Conservation (phyloP, 2,888 invertebrate genomes). For the Sericinus montela region DNA sequence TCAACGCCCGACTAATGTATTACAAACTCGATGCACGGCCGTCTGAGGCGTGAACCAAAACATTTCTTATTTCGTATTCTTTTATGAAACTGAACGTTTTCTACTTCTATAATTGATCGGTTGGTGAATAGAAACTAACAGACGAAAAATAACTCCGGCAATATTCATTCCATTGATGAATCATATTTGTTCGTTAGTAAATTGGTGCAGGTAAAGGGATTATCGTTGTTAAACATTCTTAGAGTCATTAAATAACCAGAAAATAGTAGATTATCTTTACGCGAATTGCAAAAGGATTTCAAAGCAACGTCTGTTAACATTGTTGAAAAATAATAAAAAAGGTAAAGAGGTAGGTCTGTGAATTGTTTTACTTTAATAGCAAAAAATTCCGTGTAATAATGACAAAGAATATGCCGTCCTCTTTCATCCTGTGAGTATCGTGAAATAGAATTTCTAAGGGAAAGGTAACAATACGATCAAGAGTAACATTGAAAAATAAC, state of each 20-base stretch:
- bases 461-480: too few species aligned
- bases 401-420: too few species aligned
- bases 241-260: background rate
- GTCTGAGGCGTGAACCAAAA: slow-evolving; percentile 25
- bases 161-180: slow-evolving; percentile 42
- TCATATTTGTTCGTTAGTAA: slow-evolving; percentile 19
- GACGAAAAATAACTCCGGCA: slow-evolving; percentile 43
- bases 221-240: background rate
- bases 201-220: slow-evolving; percentile 12
- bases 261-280: background rate
- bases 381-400: too few species aligned
- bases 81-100: slow-evolving; percentile 30
- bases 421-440: too few species aligned
- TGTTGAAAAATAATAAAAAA: too few species aligned
- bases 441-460: too few species aligned
- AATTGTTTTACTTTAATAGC: too few species aligned
- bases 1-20: slow-evolving; percentile 73
- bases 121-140: slow-evolving; percentile 41
- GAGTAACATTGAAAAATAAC: too few species aligned
- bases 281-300: too few species aligned
- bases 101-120: slow-evolving; percentile 30
- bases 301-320: too few species aligned
- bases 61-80: slow-evolving; percentile 26
- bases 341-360: too few species aligned
- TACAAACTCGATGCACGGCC: slow-evolving; percentile 57